phyloP scores from a whole-genome alignment of 2,113 vertebrate species.

The Gallinago media region DNA sequence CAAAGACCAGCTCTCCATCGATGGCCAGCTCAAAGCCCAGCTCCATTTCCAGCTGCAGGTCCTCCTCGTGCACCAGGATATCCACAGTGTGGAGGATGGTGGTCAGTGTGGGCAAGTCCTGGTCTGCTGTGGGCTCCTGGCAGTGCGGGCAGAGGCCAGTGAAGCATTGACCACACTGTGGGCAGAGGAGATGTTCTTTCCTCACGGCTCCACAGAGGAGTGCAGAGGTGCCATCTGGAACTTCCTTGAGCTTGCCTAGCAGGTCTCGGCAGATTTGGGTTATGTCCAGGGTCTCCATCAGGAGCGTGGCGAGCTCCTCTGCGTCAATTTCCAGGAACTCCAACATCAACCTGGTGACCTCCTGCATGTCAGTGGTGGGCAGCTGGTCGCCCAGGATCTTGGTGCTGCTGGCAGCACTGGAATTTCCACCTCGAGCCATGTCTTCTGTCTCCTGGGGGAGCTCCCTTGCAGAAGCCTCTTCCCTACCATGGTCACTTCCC shows the following conservation, averaged over 20 bases:
- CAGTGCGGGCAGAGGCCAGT: not conserved
- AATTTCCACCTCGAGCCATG: not conserved
- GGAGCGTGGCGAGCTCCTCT: not conserved
- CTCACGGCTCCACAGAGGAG: rapidly evolving
- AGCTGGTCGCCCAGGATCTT: not conserved
- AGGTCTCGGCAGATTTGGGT: not conserved
- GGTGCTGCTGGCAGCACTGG: not conserved
- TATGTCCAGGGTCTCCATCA: not conserved
- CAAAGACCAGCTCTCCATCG: not conserved
- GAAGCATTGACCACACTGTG: not conserved
- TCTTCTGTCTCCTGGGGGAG: rapidly evolving
- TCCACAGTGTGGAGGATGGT: not conserved
- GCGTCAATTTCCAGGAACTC: too few species aligned
- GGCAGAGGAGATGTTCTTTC: not conserved
- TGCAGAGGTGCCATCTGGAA: rapidly evolving
- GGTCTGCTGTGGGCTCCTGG: not conserved
- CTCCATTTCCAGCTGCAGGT: not conserved
- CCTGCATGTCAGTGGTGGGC: not conserved
- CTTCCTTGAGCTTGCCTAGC: not conserved
- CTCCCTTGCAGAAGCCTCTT: not conserved
- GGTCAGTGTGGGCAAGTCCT: not conserved
- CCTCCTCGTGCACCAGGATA: not conserved
- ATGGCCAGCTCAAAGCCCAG: not conserved
- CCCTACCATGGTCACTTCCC: rapidly evolving
- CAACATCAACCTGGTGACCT: too few species aligned